Conservation (phyloP, 2,113 vertebrate species). For the Ivindomyrus marchei region DNA sequence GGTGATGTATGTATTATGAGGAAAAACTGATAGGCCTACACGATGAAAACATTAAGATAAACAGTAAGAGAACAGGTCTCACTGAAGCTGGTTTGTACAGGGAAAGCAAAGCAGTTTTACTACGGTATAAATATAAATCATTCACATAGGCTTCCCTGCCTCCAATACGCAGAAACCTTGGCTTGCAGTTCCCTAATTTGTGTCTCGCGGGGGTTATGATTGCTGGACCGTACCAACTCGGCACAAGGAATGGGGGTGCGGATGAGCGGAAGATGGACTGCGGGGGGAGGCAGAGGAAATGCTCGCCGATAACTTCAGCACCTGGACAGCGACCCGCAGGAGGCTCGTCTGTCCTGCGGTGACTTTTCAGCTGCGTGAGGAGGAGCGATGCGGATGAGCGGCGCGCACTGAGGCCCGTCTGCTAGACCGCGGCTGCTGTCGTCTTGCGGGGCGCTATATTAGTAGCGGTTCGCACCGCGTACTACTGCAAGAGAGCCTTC, state of each 20-base stretch:
- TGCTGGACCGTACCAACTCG: slow-evolving; percentile 36
- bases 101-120: neutral
- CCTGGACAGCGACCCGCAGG: slow-evolving; percentile 40
- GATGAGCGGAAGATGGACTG: neutral
- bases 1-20: neutral
- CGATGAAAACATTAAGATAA: neutral
- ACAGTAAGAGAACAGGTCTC: neutral
- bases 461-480: slow-evolving; percentile 23
- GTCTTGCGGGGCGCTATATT: slow-evolving; percentile 19
- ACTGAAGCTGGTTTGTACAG: neutral
- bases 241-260: slow-evolving; percentile 8
- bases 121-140: neutral
- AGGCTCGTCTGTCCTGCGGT: neutral
- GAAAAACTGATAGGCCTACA: neutral
- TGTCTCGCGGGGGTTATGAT: slow-evolving; percentile 6
- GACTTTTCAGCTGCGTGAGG: slow-evolving; percentile 19
- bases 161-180: neutral
- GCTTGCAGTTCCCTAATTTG: slow-evolving; percentile 8
- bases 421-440: slow-evolving; percentile 17
- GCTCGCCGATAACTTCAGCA: slow-evolving; percentile 35
- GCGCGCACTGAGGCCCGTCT: slow-evolving; percentile 13
- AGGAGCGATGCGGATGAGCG: neutral
- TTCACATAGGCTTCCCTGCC: neutral
- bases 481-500: slow-evolving; percentile 14
- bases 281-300: neutral